phyloP scores from a whole-genome alignment of 2,888 invertebrate genomes.

The Pycnomerus fuliginosus region DNA sequence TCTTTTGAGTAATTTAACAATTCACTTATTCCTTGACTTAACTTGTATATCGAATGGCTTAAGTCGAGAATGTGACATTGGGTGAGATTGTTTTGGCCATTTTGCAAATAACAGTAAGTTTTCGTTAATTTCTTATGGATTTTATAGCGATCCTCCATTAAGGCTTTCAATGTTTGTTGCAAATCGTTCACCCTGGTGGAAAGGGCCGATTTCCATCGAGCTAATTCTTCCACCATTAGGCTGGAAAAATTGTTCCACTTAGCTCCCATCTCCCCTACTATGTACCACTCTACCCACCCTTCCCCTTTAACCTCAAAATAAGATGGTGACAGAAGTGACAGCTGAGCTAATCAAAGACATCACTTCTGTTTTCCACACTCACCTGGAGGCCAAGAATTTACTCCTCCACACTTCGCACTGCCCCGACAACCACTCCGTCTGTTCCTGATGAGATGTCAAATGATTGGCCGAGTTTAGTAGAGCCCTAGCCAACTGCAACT shows the following conservation, averaged over 20 bases:
- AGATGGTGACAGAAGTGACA: too few species aligned
- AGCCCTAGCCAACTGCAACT: slow-evolving; percentile 82
- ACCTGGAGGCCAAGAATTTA: slow-evolving; percentile 94
- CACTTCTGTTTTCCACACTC: too few species aligned
- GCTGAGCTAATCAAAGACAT: too few species aligned
- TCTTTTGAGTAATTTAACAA: slow-evolving; percentile 52
- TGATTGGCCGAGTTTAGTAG: slow-evolving; percentile 83
- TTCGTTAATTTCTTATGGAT: slow-evolving; percentile 64
- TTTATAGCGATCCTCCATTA: slow-evolving; percentile 69
- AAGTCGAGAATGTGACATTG: slow-evolving; percentile 60
- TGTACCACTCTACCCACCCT: too few species aligned
- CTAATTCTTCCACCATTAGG: slow-evolving; percentile 90
- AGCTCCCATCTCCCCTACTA: too few species aligned
- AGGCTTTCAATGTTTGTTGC: slow-evolving; percentile 66
- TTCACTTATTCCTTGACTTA: slow-evolving; percentile 60
- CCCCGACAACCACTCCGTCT: slow-evolving; percentile 89
- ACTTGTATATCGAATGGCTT: slow-evolving; percentile 60
- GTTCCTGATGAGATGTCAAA: slow-evolving; percentile 85
- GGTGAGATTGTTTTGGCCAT: slow-evolving; percentile 51
- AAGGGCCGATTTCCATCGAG: slow-evolving; percentile 79
- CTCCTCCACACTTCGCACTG: slow-evolving; percentile 97
- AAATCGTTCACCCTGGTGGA: slow-evolving; percentile 69
- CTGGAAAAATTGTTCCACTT: slow-evolving; percentile 58
- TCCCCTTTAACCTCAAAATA: too few species aligned
- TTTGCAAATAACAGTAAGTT: slow-evolving; percentile 63